Base-by-base conservation (phyloP, 2,113 vertebrate genomes). In the Sakesphorus luctuosus region DNA sequence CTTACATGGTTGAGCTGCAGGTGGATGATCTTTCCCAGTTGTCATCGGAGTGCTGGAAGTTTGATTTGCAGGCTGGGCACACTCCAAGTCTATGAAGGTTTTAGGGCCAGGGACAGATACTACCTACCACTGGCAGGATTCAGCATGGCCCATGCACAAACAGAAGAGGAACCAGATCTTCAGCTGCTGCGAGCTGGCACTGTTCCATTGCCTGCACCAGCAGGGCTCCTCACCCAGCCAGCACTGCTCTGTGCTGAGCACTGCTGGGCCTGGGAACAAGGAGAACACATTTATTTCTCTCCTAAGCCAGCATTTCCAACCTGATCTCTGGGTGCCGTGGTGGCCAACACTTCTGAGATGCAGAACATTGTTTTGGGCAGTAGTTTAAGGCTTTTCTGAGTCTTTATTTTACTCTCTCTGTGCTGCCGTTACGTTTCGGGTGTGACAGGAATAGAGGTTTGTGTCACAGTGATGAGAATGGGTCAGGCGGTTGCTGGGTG, bases 161-260 rank as follows among this genome's bases (percentile, higher is more conserved):
- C 16, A 95, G 58, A 77, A 68, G 52, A 95, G 90, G 56, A 95
- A 87, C 35, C 36, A 83, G 82, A 82, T 58, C 75, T 78, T 90
- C 87, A 76, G 69, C 84, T 90, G 78, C 92, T 91, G 78, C 1
- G 21, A 86, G 76, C 90, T 94, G 92, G 94, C 79, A 52, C 25
- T 56, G 58, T 43, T 96, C 94, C 95, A 88, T 2, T 44, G 90
- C 53, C 69, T 89, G 88, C 87, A 91, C 58, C 85, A 91, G 24
- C 33, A 56, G 52, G 82, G 82, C 78, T 84, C 11, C 67, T 86
- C 29, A 4, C 35, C 24, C 43, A 55, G 89, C 61, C 84, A 87
- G 77, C 69, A 31, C 47, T 7, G 18, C 61, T 62, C 91, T 62
- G 55, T 49, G 80, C 84, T 80, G 72, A 55, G 49, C 66, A 82